Conservation (phyloP, 2,113 vertebrate genomes). For the Rhabdornis inornatus region DNA sequence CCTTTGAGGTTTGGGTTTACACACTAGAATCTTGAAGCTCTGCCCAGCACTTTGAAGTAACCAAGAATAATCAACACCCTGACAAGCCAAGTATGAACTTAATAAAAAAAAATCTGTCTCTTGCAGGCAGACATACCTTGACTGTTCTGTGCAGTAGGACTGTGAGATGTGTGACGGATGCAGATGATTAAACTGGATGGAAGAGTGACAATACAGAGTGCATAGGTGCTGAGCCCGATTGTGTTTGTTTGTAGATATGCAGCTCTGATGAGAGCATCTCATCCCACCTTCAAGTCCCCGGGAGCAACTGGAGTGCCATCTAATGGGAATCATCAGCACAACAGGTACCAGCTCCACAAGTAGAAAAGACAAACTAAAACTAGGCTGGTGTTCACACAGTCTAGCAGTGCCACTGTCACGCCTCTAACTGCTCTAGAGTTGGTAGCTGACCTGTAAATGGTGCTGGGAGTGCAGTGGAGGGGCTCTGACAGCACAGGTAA, state of each 20-base stretch:
- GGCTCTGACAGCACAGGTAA: background rate
- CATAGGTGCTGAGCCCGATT: background rate
- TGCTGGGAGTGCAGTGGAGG: background rate
- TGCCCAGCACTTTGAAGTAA: background rate
- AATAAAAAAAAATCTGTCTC: background rate
- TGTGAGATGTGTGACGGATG: background rate
- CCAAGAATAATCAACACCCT: background rate
- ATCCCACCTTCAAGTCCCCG: conserved; percentile 15
- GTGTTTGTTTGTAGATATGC: conserved; percentile 68
- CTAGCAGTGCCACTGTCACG: background rate
- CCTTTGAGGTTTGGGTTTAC: background rate
- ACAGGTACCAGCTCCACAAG: conserved; percentile 64
- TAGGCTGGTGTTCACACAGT: background rate
- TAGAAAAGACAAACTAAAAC: background rate
- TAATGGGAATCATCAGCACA: conserved; percentile 57
- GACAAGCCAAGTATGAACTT: background rate
- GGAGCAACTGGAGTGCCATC: conserved; percentile 55
- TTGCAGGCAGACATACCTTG: background rate
- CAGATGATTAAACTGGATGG: background rate
- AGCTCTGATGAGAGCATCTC: conserved; percentile 73
- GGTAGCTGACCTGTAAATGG: background rate
- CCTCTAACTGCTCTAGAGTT: background rate
- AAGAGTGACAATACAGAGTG: background rate
- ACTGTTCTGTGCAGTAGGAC: background rate
- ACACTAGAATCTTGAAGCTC: background rate